phyloP scores from a whole-genome alignment of 37 sponge, comb jelly and placozoan species.

The Crambe crambe region DNA sequence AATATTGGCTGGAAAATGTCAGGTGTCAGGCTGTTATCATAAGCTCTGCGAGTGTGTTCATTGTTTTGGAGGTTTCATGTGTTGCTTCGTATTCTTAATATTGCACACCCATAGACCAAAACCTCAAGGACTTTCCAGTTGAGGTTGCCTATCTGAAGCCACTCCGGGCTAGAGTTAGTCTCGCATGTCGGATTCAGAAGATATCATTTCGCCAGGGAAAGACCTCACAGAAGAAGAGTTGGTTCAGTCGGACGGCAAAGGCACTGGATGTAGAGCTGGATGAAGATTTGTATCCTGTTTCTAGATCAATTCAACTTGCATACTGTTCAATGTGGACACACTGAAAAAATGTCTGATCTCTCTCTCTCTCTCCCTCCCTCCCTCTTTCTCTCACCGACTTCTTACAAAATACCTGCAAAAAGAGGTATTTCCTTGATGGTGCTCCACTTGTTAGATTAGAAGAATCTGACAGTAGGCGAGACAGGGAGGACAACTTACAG shows the following conservation, averaged over 20 bases:
- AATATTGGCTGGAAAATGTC: too few relatives aligned
- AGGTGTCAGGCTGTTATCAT: too few relatives aligned
- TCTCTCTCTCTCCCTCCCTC: too few relatives aligned
- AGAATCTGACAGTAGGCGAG: too few relatives aligned
- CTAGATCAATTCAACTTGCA: neutral
- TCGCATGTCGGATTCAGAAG: slow-evolving; percentile 63
- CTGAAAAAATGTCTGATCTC: too few relatives aligned
- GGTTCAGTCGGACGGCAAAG: slow-evolving; percentile 63
- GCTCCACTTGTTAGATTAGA: too few relatives aligned
- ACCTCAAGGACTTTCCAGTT: slow-evolving; percentile 71
- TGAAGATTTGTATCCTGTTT: slow-evolving; percentile 59
- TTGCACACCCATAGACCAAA: slow-evolving; percentile 55
- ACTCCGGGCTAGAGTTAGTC: slow-evolving; percentile 43
- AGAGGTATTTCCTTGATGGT: too few relatives aligned
- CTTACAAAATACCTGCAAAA: too few relatives aligned
- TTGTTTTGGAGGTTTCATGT: neutral
- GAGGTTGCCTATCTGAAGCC: slow-evolving; percentile 44
- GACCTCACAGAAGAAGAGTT: slow-evolving; percentile 19
- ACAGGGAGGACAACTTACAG: too few relatives aligned
- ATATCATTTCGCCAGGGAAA: slow-evolving; percentile 26
- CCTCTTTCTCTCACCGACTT: too few relatives aligned
- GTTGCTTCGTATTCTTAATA: neutral
- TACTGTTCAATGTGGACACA: too few relatives aligned
- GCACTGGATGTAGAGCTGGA: slow-evolving; percentile 82
- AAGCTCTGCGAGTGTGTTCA: neutral